Percentiles rank a stretch among this genome's conserved stretches.
Evolutionary conservation across 2,888 invertebrate species (phyloP).

Genomic region (Drosophila aldrichi): DNA sequence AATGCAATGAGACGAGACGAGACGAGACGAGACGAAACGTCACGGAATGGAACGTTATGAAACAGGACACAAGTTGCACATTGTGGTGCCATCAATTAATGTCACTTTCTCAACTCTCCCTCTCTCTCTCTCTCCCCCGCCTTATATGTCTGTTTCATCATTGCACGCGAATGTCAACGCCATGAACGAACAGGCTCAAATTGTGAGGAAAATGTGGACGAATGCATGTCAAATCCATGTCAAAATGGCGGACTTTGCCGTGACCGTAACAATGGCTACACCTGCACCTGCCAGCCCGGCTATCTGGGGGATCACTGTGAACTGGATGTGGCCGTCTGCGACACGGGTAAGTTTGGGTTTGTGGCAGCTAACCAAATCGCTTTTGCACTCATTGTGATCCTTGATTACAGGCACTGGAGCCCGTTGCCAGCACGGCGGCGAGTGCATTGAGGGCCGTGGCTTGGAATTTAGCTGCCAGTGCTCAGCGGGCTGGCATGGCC

Average conservation of each 20-base stretch:
- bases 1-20: conserved; percentile 9
- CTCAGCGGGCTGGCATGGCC: conserved; percentile 91
- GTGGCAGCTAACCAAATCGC: not conserved
- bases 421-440: conserved; percentile 92
- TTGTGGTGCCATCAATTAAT: conserved; percentile 56
- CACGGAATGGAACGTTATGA: conserved; percentile 11
- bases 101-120: conserved; percentile 39
- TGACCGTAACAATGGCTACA: conserved; percentile 92
- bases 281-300: conserved; percentile 92
- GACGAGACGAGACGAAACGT: not conserved
- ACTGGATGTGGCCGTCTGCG: conserved; percentile 93
- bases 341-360: conserved; percentile 85
- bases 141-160: conserved; percentile 9
- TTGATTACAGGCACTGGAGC: conserved; percentile 82
- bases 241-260: conserved; percentile 93
- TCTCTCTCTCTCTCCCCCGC: conserved; percentile 7
- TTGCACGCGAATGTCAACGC: conserved; percentile 45
- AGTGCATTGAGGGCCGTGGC: conserved; percentile 94
- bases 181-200: conserved; percentile 88
- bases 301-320: conserved; percentile 93
- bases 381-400: not conserved
- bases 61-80: conserved; percentile 22
- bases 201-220: conserved; percentile 94
- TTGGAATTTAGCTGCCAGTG: conserved; percentile 92
- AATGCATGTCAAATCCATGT: conserved; percentile 95